phyloP scores from a whole-genome alignment of 2,797 vertebrate genomes.

The Nyctibius grandis region DNA sequence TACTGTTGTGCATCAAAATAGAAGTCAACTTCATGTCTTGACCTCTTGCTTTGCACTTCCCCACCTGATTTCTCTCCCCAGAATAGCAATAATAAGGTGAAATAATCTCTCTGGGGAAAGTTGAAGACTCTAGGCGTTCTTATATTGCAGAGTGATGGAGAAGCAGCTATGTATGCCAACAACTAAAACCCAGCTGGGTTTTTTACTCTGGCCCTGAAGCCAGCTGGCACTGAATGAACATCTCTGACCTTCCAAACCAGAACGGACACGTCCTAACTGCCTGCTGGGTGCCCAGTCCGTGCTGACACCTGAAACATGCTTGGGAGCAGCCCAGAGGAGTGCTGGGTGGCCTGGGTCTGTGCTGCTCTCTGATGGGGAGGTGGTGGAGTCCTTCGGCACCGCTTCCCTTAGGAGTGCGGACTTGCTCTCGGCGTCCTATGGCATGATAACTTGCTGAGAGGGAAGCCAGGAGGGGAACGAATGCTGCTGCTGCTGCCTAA shows the following conservation, averaged over 20 bases:
- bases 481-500: not conserved
- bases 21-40: not conserved
- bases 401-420: fast-evolving
- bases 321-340: not conserved
- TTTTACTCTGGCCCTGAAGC: not conserved
- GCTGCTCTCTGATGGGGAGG: fast-evolving
- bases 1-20: not conserved
- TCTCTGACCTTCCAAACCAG: not conserved
- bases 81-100: not conserved
- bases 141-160: not conserved
- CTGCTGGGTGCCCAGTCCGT: fast-evolving
- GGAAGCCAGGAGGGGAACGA: not conserved
- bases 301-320: not conserved
- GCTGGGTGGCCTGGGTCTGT: no score
- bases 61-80: not conserved
- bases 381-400: not conserved
- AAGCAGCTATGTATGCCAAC: not conserved
- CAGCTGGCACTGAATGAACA: not conserved
- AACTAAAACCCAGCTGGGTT: not conserved
- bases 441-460: not conserved
- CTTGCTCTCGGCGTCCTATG: not conserved
- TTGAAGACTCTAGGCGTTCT: not conserved
- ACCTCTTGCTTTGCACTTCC: not conserved
- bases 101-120: not conserved
- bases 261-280: fast-evolving